A percentile compares a stretch with the other conserved stretches of the same genome.
These are phyloP conservation scores for Cygnus atratus DNA, from an alignment of 2,113 vertebrate species.

Conservation along the genomic window DNA sequence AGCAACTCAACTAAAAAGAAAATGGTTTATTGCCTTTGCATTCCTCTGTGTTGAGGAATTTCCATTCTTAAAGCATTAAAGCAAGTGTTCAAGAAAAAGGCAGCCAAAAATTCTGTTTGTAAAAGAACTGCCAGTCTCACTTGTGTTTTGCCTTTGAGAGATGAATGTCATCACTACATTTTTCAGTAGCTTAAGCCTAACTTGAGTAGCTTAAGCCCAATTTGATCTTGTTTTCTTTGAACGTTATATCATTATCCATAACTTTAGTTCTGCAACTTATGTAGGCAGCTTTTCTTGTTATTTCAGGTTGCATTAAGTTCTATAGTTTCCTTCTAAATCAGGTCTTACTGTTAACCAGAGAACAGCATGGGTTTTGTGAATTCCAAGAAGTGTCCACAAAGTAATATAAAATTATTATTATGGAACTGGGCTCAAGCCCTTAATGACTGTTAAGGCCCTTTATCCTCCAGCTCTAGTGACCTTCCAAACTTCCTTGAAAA, in stretches of 20 bases:
- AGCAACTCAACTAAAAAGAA: neutral
- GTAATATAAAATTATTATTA: too few relatives aligned
- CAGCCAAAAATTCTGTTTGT: neutral
- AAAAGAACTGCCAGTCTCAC: neutral
- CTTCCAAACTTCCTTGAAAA: neutral
- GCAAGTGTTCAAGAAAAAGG: neutral
- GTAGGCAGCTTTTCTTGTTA: neutral
- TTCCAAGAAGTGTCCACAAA: neutral
- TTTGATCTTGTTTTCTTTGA: neutral
- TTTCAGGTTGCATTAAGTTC: neutral
- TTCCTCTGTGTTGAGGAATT: neutral
- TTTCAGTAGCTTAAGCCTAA: neutral
- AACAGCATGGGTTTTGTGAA: neutral
- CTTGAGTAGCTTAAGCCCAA: neutral
- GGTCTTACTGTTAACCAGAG: neutral
- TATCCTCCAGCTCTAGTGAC: neutral
- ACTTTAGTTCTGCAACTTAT: neutral
- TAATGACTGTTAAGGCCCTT: neutral
- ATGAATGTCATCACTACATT: neutral
- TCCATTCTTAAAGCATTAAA: neutral
- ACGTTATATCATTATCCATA: neutral
- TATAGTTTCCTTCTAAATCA: neutral
- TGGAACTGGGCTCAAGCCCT: neutral
- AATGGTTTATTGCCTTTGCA: neutral
- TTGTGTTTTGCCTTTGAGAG: neutral